Conservation (phyloP, 2,113 vertebrate genomes). For the Gnathonemus longibarbis region DNA sequence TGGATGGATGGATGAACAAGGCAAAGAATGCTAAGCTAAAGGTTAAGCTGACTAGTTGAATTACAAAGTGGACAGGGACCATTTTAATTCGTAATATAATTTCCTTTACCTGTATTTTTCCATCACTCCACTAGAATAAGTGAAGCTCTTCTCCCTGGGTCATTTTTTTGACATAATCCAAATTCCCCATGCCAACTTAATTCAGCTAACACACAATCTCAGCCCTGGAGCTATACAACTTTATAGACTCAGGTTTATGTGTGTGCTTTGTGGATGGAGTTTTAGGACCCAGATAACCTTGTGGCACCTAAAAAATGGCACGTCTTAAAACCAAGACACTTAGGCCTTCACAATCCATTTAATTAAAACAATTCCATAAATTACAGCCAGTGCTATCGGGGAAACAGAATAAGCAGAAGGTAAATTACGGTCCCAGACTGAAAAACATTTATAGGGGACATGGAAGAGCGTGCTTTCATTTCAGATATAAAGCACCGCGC, state of each 20-base stretch:
- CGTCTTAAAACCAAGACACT: conserved; percentile 49
- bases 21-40: neutral
- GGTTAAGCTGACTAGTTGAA: neutral
- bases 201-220: conserved; percentile 29
- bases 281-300: conserved; percentile 46
- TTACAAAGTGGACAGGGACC: neutral
- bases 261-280: conserved; percentile 33
- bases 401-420: conserved; percentile 41
- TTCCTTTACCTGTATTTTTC: neutral
- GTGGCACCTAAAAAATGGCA: conserved; percentile 44
- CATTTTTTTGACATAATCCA: neutral
- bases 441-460: conserved; percentile 41
- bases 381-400: conserved; percentile 51
- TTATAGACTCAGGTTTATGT: conserved; percentile 42
- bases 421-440: conserved; percentile 52
- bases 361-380: conserved; percentile 66
- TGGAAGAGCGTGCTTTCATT: conserved; percentile 44
- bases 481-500: conserved; percentile 33
- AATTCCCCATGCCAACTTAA: conserved; percentile 44
- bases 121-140: neutral
- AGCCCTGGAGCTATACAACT: conserved; percentile 46
- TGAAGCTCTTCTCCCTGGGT: neutral
- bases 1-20: too few species aligned
- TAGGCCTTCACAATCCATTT: conserved; percentile 55
- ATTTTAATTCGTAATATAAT: neutral